Conservation (phyloP, 2,113 vertebrate genomes). For the Platichthys stellatus region DNA sequence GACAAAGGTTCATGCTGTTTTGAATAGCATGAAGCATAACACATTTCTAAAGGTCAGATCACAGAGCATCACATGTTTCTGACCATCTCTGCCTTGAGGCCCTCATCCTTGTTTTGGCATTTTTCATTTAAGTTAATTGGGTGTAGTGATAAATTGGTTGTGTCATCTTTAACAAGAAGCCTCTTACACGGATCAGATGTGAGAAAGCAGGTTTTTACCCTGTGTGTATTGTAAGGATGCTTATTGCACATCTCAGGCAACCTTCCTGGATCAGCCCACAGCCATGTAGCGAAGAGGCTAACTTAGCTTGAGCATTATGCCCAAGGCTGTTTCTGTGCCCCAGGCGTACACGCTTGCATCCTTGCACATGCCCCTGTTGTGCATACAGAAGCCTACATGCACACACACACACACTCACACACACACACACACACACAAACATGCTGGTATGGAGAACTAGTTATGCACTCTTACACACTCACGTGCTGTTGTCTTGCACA, state of each 20-base stretch:
- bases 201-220: conserved; percentile 5
- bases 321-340: conserved; percentile 52
- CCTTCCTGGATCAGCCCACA: conserved; percentile 18
- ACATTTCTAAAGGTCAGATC: conserved; percentile 58
- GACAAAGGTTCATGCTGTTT: conserved; percentile 34
- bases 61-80: conserved; percentile 19
- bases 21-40: conserved; percentile 45
- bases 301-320: conserved; percentile 48
- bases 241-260: conserved; percentile 36
- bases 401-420: background rate
- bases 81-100: conserved; percentile 9
- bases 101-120: background rate
- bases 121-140: background rate
- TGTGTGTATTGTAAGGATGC: conserved; percentile 17
- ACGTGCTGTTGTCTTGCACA: conserved; percentile 20
- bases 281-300: conserved; percentile 20
- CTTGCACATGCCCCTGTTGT: background rate
- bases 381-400: background rate
- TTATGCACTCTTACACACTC: conserved; percentile 20
- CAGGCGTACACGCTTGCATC: conserved; percentile 28
- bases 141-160: background rate
- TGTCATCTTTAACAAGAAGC: conserved; percentile 7
- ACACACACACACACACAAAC: background rate
- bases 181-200: background rate
- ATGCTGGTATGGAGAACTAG: conserved; percentile 38